These are phyloP conservation scores for Heliothis virescens DNA, from an alignment of 1,140 invertebrate species.

Conservation along the genomic window DNA sequence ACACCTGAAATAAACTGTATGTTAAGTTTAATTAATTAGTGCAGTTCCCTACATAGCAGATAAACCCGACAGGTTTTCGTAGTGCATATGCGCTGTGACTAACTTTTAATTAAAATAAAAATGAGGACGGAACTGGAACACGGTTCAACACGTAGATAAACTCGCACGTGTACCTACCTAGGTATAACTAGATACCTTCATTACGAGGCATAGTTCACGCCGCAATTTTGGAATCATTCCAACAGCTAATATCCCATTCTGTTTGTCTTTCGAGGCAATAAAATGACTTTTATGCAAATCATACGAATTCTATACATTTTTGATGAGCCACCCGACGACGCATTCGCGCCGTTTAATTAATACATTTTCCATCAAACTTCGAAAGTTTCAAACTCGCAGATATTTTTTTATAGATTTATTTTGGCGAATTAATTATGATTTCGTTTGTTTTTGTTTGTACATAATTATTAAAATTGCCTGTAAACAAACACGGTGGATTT, in stretches of 20 bases:
- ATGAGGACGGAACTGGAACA: conserved; percentile 7
- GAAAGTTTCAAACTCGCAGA: conserved; percentile 63
- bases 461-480: not conserved
- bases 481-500: not conserved
- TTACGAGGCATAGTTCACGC: conserved; percentile 52
- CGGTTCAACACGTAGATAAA: conserved; percentile 35
- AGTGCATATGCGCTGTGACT: not conserved
- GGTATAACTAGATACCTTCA: conserved; percentile 29
- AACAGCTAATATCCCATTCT: conserved; percentile 84
- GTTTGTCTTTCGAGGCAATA: conserved; percentile 85
- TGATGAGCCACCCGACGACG: conserved; percentile 85
- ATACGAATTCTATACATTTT: conserved; percentile 86
- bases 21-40: conserved; percentile 31
- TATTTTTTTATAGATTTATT: conserved; percentile 53
- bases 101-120: conserved; percentile 43
- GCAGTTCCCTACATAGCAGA: not conserved
- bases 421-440: conserved; percentile 32
- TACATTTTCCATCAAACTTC: conserved; percentile 83
- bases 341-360: conserved; percentile 87
- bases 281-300: conserved; percentile 86
- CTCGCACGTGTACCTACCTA: not conserved
- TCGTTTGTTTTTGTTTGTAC: conserved; percentile 16
- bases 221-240: conserved; percentile 77
- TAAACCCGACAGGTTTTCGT: not conserved
- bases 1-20: not conserved